phyloP scores from a whole-genome alignment of 2,797 vertebrate species.

The Pangasius mekongensis region DNA sequence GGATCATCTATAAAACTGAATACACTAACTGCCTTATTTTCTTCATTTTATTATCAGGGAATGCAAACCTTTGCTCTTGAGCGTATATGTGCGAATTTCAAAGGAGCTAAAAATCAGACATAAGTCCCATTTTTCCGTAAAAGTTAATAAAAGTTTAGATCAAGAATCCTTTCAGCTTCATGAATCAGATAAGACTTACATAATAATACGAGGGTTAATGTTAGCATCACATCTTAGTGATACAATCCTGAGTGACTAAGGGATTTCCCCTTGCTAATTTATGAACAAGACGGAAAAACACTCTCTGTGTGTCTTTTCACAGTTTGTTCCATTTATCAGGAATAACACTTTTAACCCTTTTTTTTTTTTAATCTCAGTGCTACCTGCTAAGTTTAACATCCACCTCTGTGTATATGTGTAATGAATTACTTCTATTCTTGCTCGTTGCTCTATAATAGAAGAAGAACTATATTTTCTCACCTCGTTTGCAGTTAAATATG shows the following conservation, averaged over 20 bases:
- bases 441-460: not conserved
- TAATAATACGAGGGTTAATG: not conserved
- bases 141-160: not conserved
- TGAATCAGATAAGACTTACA: not conserved
- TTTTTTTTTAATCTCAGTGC: not conserved
- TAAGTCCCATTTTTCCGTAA: not conserved
- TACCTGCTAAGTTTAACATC: not conserved
- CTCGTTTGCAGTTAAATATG: constrained; percentile 9
- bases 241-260: not conserved
- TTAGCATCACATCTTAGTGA: not conserved
- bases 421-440: not conserved
- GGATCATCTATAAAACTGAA: not conserved
- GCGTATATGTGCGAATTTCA: not conserved
- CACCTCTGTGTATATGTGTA: not conserved
- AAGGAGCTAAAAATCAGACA: not conserved
- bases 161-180: not conserved
- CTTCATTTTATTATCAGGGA: not conserved
- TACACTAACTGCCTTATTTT: not conserved
- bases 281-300: not conserved
- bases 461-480: constrained; percentile 20
- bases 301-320: not conserved
- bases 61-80: not conserved
- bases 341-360: not conserved
- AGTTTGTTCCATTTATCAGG: not conserved
- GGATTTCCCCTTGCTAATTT: constrained; percentile 12